These are phyloP conservation scores for Agonopterix heracliana DNA, from an alignment of 2,888 invertebrate genomes.

Conservation along the genomic window DNA sequence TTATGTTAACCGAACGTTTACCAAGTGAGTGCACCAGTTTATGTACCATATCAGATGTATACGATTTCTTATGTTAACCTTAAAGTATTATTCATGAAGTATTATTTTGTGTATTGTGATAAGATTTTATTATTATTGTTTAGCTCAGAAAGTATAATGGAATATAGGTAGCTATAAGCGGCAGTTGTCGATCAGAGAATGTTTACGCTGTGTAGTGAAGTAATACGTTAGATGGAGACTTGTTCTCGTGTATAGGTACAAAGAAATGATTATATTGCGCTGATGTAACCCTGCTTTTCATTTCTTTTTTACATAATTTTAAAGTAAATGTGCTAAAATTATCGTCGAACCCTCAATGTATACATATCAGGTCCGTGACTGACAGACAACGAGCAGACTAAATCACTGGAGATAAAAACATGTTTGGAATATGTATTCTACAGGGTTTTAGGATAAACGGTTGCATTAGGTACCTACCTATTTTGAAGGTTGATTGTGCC, in stretches of 20 bases:
- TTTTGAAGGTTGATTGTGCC: too few relatives aligned
- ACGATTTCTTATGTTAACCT: slow-evolving; percentile 64
- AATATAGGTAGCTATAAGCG: slow-evolving; percentile 60
- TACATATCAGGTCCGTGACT: too few relatives aligned
- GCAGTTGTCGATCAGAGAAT: slow-evolving; percentile 52
- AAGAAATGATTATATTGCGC: slow-evolving; percentile 72
- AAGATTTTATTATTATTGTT: slow-evolving; percentile 60
- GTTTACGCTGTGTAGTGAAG: slow-evolving; percentile 63
- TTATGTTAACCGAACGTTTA: slow-evolving; percentile 43
- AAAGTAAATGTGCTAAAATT: too few relatives aligned
- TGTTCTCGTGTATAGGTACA: slow-evolving; percentile 67
- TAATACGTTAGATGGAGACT: slow-evolving; percentile 52
- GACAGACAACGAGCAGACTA: too few relatives aligned
- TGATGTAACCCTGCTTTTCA: slow-evolving; percentile 45
- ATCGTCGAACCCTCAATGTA: too few relatives aligned
- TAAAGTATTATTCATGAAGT: slow-evolving; percentile 70
- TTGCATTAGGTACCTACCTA: too few relatives aligned
- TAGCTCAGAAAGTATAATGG: slow-evolving; percentile 63
- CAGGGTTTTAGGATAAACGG: too few relatives aligned
- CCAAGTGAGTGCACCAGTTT: slow-evolving; percentile 36
- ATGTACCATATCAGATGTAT: slow-evolving; percentile 54
- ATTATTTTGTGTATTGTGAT: slow-evolving; percentile 70
- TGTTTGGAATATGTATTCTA: too few relatives aligned
- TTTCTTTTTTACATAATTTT: slow-evolving; percentile 11
- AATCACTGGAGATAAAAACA: too few relatives aligned